Percentiles rank a stretch among this genome's conserved stretches.
Evolutionary conservation across 2,797 vertebrate species (phyloP).

Genomic region (Acanthurus tractus): DNA sequence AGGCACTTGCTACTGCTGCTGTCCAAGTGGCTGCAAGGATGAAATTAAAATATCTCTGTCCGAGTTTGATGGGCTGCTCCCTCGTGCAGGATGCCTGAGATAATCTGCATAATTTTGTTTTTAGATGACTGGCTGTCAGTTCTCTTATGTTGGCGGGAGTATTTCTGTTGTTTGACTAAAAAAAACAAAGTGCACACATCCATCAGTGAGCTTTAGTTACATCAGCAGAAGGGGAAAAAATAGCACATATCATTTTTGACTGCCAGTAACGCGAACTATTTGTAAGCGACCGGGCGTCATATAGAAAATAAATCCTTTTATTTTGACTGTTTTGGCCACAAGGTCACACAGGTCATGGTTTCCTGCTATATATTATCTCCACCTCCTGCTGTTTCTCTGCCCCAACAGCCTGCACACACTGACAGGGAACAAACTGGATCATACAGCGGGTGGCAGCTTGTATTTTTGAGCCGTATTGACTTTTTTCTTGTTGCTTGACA

Average conservation of each 20-base stretch:
- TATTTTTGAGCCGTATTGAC: conserved; percentile 17
- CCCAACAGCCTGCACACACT: conserved; percentile 12
- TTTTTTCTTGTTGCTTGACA: conserved; percentile 9
- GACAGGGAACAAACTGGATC: background rate
- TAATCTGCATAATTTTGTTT: conserved; percentile 40
- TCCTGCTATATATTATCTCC: conserved; percentile 32
- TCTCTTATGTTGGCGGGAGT: background rate
- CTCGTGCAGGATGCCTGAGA: conserved; percentile 36
- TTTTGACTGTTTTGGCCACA: conserved; percentile 9
- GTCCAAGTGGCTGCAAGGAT: conserved; percentile 54
- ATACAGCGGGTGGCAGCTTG: background rate
- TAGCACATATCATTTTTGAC: background rate
- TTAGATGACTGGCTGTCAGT: conserved; percentile 18
- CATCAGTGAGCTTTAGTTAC: background rate
- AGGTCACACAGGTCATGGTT: conserved; percentile 29
- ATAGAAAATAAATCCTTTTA: background rate
- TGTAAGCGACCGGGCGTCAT: background rate
- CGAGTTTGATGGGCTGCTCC: conserved; percentile 23
- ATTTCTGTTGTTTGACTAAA: background rate
- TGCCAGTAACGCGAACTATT: conserved; percentile 1
- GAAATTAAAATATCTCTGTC: conserved; percentile 46
- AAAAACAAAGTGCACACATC: background rate
- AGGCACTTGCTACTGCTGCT: conserved; percentile 47
- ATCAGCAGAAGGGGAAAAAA: background rate
- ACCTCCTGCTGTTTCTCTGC: conserved; percentile 15